phyloP scores from a whole-genome alignment of 23 tunicate genomes.

The Halocynthia roretzi region DNA sequence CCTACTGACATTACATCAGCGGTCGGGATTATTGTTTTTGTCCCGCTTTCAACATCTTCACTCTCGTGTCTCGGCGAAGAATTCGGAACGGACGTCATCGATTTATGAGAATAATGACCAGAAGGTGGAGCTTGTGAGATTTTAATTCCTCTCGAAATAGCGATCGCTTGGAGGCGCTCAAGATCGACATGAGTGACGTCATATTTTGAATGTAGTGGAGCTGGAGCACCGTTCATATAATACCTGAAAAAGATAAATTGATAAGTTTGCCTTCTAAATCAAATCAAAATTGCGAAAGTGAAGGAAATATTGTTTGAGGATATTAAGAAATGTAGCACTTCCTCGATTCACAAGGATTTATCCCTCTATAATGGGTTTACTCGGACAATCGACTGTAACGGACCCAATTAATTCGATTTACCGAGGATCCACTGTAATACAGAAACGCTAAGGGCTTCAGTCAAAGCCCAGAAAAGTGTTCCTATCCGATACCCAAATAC shows the following conservation, averaged over 20 bases:
- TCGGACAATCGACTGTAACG: no score
- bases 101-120: background rate
- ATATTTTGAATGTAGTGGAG: constrained; percentile 55
- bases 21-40: constrained; percentile 76
- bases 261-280: no score
- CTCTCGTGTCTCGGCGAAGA: constrained; percentile 58
- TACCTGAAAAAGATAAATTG: constrained; percentile 33
- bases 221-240: constrained; percentile 75
- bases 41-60: constrained; percentile 45
- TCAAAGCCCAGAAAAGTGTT: no score
- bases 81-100: constrained; percentile 24
- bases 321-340: no score
- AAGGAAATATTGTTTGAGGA: no score
- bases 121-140: constrained; percentile 24
- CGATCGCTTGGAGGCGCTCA: constrained; percentile 40
- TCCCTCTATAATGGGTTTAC: no score
- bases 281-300: no score
- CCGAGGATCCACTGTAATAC: no score
- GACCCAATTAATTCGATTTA: no score
- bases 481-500: no score
- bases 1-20: constrained; percentile 48
- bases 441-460: no score
- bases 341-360: no score
- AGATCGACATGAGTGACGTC: constrained; percentile 61
- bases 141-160: constrained; percentile 61